phyloP scores from a whole-genome alignment of 2,888 invertebrate species.

The Lasioglossum villosulum region DNA sequence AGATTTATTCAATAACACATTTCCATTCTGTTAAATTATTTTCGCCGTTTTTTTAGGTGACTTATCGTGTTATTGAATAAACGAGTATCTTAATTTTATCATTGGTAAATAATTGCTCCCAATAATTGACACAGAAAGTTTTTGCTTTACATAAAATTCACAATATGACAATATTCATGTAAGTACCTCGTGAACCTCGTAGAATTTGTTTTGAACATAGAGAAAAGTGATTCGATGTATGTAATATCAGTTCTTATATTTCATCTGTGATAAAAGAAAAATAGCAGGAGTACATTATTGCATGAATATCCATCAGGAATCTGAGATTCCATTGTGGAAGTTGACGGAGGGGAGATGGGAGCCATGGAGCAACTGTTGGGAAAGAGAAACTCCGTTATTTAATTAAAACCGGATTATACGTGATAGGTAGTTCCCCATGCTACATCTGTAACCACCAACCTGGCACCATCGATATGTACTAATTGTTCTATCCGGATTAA shows the following conservation, averaged over 20 bases:
- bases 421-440: constrained; percentile 61
- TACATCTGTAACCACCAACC: constrained; percentile 71
- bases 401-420: constrained; percentile 83
- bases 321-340: constrained; percentile 24
- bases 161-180: too few relatives aligned
- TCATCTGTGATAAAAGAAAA: background rate
- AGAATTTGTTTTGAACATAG: too few relatives aligned
- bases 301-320: background rate
- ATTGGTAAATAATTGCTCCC: too few relatives aligned
- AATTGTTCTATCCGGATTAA: constrained; percentile 79
- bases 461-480: constrained; percentile 75
- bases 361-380: constrained; percentile 24
- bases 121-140: too few relatives aligned
- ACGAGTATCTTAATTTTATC: background rate
- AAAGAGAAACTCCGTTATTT: constrained; percentile 76
- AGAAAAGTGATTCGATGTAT: background rate
- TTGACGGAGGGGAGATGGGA: background rate
- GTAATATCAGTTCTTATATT: background rate
- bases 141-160: too few relatives aligned
- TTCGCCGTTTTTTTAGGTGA: too few relatives aligned
- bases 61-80: too few relatives aligned
- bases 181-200: too few relatives aligned
- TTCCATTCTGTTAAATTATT: too few relatives aligned
- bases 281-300: constrained; percentile 10
- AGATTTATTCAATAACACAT: too few relatives aligned